Base-by-base conservation (phyloP, 2,797 vertebrate genomes). In the Mionectes olivaceus region DNA sequence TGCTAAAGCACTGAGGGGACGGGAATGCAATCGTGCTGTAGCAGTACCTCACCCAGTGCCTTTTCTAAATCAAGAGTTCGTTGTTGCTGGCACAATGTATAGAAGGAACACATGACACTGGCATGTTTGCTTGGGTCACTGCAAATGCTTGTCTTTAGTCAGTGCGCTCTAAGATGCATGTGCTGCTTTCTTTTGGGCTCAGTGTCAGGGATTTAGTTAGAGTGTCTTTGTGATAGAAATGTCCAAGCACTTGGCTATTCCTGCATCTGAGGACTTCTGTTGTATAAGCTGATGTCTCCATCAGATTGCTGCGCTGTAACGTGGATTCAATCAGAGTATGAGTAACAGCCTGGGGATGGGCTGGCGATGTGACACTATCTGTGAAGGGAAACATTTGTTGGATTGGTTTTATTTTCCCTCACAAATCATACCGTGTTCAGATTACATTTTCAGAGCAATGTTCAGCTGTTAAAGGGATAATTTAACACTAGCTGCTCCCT, bases 1-100 rank as follows among this genome's bases (percentile, higher is more conserved):
- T 0, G 2, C 27, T 63, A 39, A 86, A 78, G 77, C 37, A 33
- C 33, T 2, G 33, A 67, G 33, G 50, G 17, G 28, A 39, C 19
- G 68, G 9, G n/a, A 33, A 41, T 4, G 23, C 9, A 39, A 3
- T 15, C n/a, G 46, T 0, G 1, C 24, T 2, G 0, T 9, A 43
- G 77, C 50, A 19, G 25, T n/a, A 64, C 59, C 74, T 76, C 83
- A 63, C 43, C 75, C 1, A n/a, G 16, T 52, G 64, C 49, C 52
- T 85, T 37, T 67, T 32, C 68, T 56, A 22, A 56, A 60, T 22
- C 33, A 24, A 27, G 63, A 19, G 60, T 39, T 73, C 7, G 4
- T 55, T 50, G 9, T 1, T 61, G 43, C 49, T 52, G 50, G 43
- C 49, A 43, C 64, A 4, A 55, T 3, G 30, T 14, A 3, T 61